Conservation (phyloP, 2,797 vertebrate genomes). For the Macropodus opercularis region DNA sequence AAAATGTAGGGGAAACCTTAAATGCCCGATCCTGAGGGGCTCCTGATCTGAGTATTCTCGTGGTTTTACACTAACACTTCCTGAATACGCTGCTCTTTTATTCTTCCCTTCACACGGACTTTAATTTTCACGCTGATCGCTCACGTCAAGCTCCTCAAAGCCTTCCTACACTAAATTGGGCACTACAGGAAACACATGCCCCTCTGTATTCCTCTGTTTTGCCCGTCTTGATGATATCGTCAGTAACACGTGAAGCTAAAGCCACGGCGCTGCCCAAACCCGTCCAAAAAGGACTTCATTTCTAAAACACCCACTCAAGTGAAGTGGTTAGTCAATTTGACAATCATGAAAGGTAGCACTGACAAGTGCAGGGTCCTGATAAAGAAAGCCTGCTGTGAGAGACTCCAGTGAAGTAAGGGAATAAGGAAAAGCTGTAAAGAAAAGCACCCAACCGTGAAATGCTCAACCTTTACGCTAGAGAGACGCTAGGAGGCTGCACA, state of each 20-base stretch:
- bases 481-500: slow-evolving; percentile 57
- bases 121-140: slow-evolving; percentile 45
- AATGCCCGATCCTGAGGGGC: slow-evolving; percentile 16
- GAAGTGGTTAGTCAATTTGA: slow-evolving; percentile 76
- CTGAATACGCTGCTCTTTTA: slow-evolving; percentile 35
- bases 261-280: slow-evolving; percentile 32
- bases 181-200: slow-evolving; percentile 49
- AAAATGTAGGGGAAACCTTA: slow-evolving; percentile 38
- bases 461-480: slow-evolving; percentile 68
- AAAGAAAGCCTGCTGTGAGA: slow-evolving; percentile 71
- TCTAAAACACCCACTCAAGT: slow-evolving; percentile 67
- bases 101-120: slow-evolving; percentile 31
- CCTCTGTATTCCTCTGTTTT: slow-evolving; percentile 20
- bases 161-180: slow-evolving; percentile 34
- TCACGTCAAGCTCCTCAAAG: slow-evolving; percentile 29
- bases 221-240: slow-evolving; percentile 43
- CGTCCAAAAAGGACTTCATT: slow-evolving; percentile 57
- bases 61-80: slow-evolving; percentile 32
- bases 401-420: slow-evolving; percentile 64
- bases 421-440: slow-evolving; percentile 61
- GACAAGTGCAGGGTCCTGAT: slow-evolving; percentile 72
- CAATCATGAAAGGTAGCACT: slow-evolving; percentile 77
- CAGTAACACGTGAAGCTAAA: slow-evolving; percentile 53
- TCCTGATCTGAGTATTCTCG: slow-evolving; percentile 5
- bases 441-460: slow-evolving; percentile 75